Percentiles rank a stretch among this genome's conserved stretches.
Conservation (phyloP, 37 sponge, comb jelly and placozoan genomes). For the Petrosia ficiformis region DNA sequence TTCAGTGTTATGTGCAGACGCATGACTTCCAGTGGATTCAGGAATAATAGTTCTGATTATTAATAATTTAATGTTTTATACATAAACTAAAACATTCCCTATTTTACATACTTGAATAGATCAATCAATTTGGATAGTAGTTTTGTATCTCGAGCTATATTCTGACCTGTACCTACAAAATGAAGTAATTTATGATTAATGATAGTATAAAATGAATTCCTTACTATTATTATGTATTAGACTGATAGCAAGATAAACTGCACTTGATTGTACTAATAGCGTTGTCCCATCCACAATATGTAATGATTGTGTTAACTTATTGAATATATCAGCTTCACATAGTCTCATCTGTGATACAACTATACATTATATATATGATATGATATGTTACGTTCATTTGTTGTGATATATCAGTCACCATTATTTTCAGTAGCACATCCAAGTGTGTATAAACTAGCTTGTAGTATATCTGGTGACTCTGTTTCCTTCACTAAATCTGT, state of each 20-base stretch:
- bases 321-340: conserved; percentile 35
- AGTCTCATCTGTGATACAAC: conserved; percentile 44
- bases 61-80: no score
- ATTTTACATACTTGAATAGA: conserved; percentile 56
- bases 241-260: conserved; percentile 37
- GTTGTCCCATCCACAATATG: neutral
- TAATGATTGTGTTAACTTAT: conserved; percentile 4
- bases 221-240: conserved; percentile 37
- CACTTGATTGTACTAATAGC: conserved; percentile 1
- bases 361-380: no score
- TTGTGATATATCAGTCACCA: conserved; percentile 27
- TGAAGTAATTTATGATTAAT: neutral
- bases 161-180: conserved; percentile 42
- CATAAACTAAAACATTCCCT: no score
- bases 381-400: no score
- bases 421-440: conserved; percentile 56
- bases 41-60: no score
- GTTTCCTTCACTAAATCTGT: conserved; percentile 10
- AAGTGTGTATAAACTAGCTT: conserved; percentile 34
- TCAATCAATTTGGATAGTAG: conserved; percentile 29
- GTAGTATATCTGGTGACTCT: conserved; percentile 4
- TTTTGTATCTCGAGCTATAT: conserved; percentile 29
- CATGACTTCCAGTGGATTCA: no score
- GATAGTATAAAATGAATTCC: neutral
- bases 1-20: no score